Evolutionary conservation across 2,797 vertebrate genomes (phyloP).

Genomic region (Cyclopterus lumpus): DNA sequence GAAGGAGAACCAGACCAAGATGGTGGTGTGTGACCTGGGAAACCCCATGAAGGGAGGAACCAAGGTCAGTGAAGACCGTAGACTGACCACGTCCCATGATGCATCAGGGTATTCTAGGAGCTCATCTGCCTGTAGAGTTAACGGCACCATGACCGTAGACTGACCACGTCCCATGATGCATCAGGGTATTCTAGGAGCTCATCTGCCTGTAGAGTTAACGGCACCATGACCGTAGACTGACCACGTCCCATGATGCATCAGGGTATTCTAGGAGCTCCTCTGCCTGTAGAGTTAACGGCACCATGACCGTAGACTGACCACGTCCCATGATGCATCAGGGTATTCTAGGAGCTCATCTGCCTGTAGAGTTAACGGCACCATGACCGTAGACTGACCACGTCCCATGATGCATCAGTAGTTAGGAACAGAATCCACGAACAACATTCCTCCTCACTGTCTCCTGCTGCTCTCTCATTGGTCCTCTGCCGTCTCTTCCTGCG

Average conservation of each 20-base stretch:
- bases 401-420: no score
- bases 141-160: background rate
- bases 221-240: background rate
- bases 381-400: background rate
- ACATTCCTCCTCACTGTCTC: no score
- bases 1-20: constrained; percentile 93
- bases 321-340: background rate
- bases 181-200: background rate
- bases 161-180: background rate
- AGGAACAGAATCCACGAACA: no score
- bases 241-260: no score
- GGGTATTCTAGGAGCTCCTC: no score
- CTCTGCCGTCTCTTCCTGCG: background rate
- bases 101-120: background rate
- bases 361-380: background rate
- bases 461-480: background rate
- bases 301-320: background rate
- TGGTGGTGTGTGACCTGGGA: constrained; percentile 96
- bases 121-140: background rate
- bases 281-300: background rate
- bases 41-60: constrained; percentile 97
- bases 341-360: no score
- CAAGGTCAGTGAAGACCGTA: constrained; percentile 71
- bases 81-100: no score
- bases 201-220: background rate